phyloP scores from a whole-genome alignment of 37 sponge, comb jelly and placozoan species.

The Amphimedon queenslandica region DNA sequence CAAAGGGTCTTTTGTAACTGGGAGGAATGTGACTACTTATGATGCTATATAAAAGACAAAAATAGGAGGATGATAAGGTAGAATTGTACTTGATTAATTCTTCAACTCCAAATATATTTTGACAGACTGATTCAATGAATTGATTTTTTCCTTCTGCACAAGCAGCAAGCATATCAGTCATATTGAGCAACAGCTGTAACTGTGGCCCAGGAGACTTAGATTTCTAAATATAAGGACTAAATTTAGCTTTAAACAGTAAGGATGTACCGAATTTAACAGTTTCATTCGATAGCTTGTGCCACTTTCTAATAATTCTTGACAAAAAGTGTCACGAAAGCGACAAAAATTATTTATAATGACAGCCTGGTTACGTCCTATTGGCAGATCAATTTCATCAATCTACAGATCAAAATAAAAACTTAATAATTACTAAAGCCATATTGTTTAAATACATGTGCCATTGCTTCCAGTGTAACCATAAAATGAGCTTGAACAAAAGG shows the following conservation, averaged over 20 bases:
- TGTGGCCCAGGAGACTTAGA: slow-evolving; percentile 12
- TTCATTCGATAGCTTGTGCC: too few relatives aligned
- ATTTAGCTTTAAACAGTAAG: too few relatives aligned
- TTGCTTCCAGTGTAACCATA: slow-evolving; percentile 44
- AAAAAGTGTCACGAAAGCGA: slow-evolving; percentile 43
- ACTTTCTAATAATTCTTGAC: slow-evolving; percentile 26
- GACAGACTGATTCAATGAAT: slow-evolving; percentile 78
- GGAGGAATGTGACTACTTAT: slow-evolving; percentile 15
- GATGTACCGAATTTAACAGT: too few relatives aligned
- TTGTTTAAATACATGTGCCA: slow-evolving; percentile 65
- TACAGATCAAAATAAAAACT: too few relatives aligned
- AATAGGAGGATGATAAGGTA: not conserved
- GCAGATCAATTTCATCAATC: slow-evolving; percentile 68
- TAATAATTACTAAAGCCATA: too few relatives aligned
- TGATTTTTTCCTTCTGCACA: slow-evolving; percentile 73
- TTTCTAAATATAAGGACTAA: too few relatives aligned
- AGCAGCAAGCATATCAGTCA: slow-evolving; percentile 71
- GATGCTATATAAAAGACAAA: not conserved
- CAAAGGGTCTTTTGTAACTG: slow-evolving; percentile 59
- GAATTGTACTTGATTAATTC: not conserved
- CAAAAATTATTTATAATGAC: slow-evolving; percentile 50
- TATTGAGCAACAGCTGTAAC: slow-evolving; percentile 27
- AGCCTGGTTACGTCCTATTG: slow-evolving; percentile 64
- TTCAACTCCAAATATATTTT: slow-evolving; percentile 15
- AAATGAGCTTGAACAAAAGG: slow-evolving; percentile 29